Conservation (phyloP, 2,888 invertebrate species). For the Yponomeuta evonymella region DNA sequence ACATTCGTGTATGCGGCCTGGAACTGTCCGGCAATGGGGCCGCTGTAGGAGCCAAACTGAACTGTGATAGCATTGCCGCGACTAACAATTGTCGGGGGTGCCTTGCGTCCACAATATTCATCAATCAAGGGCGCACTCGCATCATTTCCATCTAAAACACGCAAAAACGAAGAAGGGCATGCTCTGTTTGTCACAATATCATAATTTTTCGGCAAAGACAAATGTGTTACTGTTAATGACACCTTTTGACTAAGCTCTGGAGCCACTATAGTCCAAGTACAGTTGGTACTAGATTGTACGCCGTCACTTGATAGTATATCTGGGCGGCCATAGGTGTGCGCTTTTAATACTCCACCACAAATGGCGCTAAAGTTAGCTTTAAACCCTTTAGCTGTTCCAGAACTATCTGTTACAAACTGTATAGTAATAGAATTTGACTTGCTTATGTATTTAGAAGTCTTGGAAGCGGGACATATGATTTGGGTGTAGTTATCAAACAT, state of each 20-base stretch:
- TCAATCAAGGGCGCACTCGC: constrained; percentile 78
- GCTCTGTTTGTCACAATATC: constrained; percentile 38
- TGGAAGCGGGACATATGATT: constrained; percentile 56
- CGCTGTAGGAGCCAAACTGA: constrained; percentile 47
- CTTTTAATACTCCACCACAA: constrained; percentile 82
- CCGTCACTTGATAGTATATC: constrained; percentile 71
- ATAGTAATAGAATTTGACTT: constrained; percentile 79
- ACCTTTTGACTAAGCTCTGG: constrained; percentile 76
- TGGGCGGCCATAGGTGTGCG: constrained; percentile 37
- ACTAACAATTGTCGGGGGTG: constrained; percentile 81
- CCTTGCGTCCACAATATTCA: constrained; percentile 79
- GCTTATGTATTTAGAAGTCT: constrained; percentile 60
- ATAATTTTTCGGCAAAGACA: constrained; percentile 54
- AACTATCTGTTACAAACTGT: constrained; percentile 77
- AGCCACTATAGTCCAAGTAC: constrained; percentile 83
- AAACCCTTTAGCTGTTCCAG: constrained; percentile 84
- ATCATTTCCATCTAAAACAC: constrained; percentile 83
- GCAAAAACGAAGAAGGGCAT: constrained; percentile 51
- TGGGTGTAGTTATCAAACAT: constrained; percentile 60
- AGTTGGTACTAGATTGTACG: constrained; percentile 63
- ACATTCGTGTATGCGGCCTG: constrained; percentile 62
- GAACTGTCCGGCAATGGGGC: constrained; percentile 45
- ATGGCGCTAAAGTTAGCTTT: constrained; percentile 79
- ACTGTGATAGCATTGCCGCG: constrained; percentile 79
- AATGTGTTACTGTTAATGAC: constrained; percentile 80